Evolutionary conservation across 1,140 invertebrate species (phyloP).

Genomic region (Euura saliciscinereae): DNA sequence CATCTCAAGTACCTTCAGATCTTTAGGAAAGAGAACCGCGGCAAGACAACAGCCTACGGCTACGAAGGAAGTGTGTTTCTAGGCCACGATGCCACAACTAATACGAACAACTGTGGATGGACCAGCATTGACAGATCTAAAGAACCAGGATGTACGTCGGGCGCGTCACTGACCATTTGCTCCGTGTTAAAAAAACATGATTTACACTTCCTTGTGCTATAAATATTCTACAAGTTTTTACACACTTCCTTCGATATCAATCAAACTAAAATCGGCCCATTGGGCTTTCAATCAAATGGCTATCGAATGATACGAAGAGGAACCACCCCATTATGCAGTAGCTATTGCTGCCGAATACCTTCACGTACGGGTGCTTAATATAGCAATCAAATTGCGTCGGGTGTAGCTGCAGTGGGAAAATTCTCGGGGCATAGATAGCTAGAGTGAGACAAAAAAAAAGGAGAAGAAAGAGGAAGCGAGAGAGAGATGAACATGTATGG

Average conservation of each 20-base stretch:
- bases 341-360: neutral
- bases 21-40: neutral
- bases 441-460: neutral
- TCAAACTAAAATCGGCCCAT: no score
- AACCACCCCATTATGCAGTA: neutral
- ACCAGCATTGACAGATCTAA: neutral
- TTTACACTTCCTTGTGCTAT: no score
- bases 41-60: neutral
- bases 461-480: neutral
- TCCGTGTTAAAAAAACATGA: no score
- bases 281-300: neutral
- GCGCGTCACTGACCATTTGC: no score
- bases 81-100: neutral
- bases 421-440: neutral
- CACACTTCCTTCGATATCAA: no score
- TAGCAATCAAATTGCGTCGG: neutral
- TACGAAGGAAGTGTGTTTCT: conserved; percentile 8
- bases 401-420: neutral
- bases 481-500: neutral
- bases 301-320: neutral
- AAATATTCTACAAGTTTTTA: no score
- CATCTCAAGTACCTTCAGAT: neutral
- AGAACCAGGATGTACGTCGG: neutral
- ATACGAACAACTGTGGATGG: neutral
- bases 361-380: no score